A percentile compares a stretch with the other conserved stretches of the same genome.
These are phyloP conservation scores for Orussus abietinus DNA, from an alignment of 1,140 invertebrate species.

Conservation along the genomic window DNA sequence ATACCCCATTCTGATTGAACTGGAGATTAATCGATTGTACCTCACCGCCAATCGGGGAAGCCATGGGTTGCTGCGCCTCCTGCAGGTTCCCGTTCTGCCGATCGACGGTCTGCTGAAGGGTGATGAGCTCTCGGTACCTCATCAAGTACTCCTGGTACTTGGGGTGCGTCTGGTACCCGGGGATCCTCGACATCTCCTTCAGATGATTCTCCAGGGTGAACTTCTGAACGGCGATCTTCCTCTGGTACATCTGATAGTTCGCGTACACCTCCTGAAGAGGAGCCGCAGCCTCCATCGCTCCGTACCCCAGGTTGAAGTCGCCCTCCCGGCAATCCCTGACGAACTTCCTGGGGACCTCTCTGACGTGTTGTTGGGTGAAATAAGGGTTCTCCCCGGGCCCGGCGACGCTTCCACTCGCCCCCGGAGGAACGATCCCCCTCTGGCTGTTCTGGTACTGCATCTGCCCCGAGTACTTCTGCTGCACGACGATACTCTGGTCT, in stretches of 20 bases:
- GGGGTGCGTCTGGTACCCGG: slow-evolving; percentile 43
- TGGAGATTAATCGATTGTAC: slow-evolving; percentile 47
- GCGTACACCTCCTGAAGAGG: slow-evolving; percentile 13
- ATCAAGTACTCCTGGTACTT: slow-evolving; percentile 47
- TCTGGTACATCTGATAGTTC: slow-evolving; percentile 35
- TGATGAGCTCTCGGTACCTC: slow-evolving; percentile 40
- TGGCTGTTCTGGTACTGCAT: slow-evolving; percentile 36
- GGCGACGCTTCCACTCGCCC: slow-evolving; percentile 23
- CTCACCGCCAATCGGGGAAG: slow-evolving; percentile 15
- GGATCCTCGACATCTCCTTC: slow-evolving; percentile 37
- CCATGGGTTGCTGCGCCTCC: slow-evolving; percentile 22
- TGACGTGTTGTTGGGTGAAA: slow-evolving; percentile 30
- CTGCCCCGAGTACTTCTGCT: slow-evolving; percentile 41
- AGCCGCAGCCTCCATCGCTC: background rate
- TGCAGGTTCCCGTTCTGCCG: slow-evolving; percentile 41
- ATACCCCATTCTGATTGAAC: slow-evolving; percentile 48
- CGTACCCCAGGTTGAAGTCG: slow-evolving; percentile 4
- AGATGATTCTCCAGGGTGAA: slow-evolving; percentile 42
- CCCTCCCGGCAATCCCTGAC: slow-evolving; percentile 3
- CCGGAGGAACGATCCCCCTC: slow-evolving; percentile 20
- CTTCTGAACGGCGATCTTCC: slow-evolving; percentile 45
- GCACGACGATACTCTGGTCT: slow-evolving; percentile 28
- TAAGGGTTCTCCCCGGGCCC: slow-evolving; percentile 38
- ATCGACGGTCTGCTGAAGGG: slow-evolving; percentile 40
- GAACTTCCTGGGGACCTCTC: slow-evolving; percentile 29